Percentiles rank a stretch among this genome's conserved stretches.
Conservation (phyloP, 1,140 invertebrate genomes). For the Magallana ariakensis region DNA sequence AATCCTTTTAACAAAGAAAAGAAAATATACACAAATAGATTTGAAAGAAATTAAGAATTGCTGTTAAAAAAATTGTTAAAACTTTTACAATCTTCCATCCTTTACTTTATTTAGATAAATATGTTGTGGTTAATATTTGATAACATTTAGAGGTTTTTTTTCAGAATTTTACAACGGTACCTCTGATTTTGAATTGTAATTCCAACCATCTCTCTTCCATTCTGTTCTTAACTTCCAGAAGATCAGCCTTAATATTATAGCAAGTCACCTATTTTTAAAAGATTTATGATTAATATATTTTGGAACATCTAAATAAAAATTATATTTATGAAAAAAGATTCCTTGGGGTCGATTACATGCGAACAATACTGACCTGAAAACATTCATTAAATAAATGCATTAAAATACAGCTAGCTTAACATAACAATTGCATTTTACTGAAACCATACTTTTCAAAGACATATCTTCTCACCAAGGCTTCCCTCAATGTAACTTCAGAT, state of each 20-base stretch:
- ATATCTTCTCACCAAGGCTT: background rate
- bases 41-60: too few relatives aligned
- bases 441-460: background rate
- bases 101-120: too few relatives aligned
- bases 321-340: background rate
- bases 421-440: background rate
- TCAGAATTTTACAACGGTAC: background rate
- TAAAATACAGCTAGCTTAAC: background rate
- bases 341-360: too few relatives aligned
- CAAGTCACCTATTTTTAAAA: background rate
- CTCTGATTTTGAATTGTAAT: background rate
- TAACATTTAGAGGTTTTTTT: too few relatives aligned
- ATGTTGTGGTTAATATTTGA: too few relatives aligned
- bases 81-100: too few relatives aligned
- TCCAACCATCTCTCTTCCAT: slow-evolving; percentile 3
- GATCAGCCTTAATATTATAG: background rate
- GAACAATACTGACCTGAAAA: too few relatives aligned
- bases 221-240: background rate
- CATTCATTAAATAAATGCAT: too few relatives aligned
- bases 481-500: background rate
- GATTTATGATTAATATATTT: background rate
- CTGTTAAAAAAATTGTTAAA: too few relatives aligned
- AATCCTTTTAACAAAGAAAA: too few relatives aligned
- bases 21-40: too few relatives aligned
- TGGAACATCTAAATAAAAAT: background rate